Evolutionary conservation across 2,113 vertebrate genomes (phyloP), one percentile per base, ranked within the genome.

Genomic region (Pongo pygmaeus): DNA sequence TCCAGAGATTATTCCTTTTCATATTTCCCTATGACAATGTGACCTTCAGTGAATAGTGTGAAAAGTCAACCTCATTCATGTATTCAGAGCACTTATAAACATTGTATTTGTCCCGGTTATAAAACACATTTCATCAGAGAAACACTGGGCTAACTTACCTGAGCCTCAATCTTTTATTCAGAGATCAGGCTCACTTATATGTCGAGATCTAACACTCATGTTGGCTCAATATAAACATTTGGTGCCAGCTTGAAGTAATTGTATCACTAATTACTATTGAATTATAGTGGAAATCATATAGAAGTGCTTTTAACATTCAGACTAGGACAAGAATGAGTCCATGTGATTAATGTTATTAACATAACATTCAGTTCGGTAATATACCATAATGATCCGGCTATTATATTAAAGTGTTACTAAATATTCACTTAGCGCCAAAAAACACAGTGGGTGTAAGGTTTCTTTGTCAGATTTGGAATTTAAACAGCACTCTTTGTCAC

Each of bases 381-480:
- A 95, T 96, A 91, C 97, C 96, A 97, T 97, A 97, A 98, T 95
- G 96, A 98, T 97, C 97, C 59, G 27, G 95, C 89, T 94, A 98
- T 98, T 98, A 98, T 98, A 98, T 97, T 98, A 94, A 98, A 99
- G 96, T 95, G 97, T 98, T 98, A 97, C 96, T 98, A 98, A 99
- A 98, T 98, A 97, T 25, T 98, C 98, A 98, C 97, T 97, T 97
- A 95, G 97, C 89, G 98, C 96, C 97, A 79, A 98, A 98, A 98
- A 97, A 81, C 97, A 97, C 91, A 98, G 96, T 98, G 95, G 98
- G 97, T 89, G 85, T 75, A 77, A 98, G 57, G 84, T 95, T 98
- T 98, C 94, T 97, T 97, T 95, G 92, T 78, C 57, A 8, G 94
- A 96, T 98, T 81, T 94, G 97, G 89, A 98, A 98, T 98, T 98